Evolutionary conservation across 2,797 vertebrate genomes (phyloP), one percentile per base, ranked within the genome.

Genomic region (Poeciliopsis turneri): DNA sequence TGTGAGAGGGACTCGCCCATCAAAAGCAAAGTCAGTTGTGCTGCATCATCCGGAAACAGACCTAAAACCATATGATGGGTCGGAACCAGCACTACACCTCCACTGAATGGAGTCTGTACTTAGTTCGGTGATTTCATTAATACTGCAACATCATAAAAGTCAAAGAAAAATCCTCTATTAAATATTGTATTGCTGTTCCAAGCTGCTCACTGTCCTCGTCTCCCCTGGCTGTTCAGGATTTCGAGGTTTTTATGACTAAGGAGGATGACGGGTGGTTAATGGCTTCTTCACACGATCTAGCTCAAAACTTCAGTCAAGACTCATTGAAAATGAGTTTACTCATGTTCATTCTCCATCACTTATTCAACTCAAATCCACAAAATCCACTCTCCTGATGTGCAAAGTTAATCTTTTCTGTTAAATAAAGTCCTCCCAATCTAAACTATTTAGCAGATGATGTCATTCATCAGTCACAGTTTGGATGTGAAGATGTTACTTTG

Each of bases 221-320:
- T 64, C 43, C 33, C 7, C 46, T 66, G 12, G 5, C 72, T 75
- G 71, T 66, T 78, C 53, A 80, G 72, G 79, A 85, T 87, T 78
- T 74, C 69, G 73, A 87, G 39, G 36, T 66, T 81, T 85, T 84
- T 72, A 81, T 86, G 57, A 75, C 71, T 53, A 80, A 47, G 15
- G 72, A 85, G 87, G 85, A 79, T n/a, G 88, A 82, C 81, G 64
- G 51, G 47, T 78, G 36, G 92, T 85, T 88, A 92, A 80, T 87
- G 83, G 88, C 87, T 64, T 36, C 59, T 9, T 61, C 33, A 4
- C 33, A 64, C 18, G 0, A 36, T 36, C 18, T 39, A 68, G 11
- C 66, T 69, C 39, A 41, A 69, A 69, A 15, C 15, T 69, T 69
- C 23, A 66, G 64, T 20, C 7, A 66, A 41, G 25, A 69, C 39